Percentiles rank a stretch among this genome's conserved stretches.
Evolutionary conservation across 2,888 invertebrate species (phyloP).

Genomic region (Bembecia ichneumoniformis): DNA sequence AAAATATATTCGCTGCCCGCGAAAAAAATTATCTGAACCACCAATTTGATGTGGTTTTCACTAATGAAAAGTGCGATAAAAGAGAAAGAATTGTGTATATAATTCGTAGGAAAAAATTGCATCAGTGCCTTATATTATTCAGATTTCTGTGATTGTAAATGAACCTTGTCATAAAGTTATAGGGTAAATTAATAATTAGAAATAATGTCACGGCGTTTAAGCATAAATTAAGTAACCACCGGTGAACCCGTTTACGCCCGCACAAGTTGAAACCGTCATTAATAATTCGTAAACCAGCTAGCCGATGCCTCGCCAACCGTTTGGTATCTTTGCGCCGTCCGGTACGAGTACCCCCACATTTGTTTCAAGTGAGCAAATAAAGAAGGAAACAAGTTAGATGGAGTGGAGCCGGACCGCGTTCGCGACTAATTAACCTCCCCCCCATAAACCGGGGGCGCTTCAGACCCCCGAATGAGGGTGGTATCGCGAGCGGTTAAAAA

Average conservation of each 20-base stretch:
- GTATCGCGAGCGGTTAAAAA: conserved; percentile 24
- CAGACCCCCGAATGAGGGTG: conserved; percentile 19
- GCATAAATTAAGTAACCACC: background rate
- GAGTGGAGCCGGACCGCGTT: conserved; percentile 64
- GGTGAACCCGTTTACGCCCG: background rate
- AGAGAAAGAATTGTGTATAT: no score
- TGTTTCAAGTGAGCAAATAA: conserved; percentile 69
- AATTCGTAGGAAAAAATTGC: no score
- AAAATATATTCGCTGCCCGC: no score
- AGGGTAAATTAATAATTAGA: background rate
- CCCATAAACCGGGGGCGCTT: conserved; percentile 16
- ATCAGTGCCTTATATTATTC: no score
- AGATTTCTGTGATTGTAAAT: no score
- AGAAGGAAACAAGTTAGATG: conserved; percentile 69
- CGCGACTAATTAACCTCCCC: conserved; percentile 68
- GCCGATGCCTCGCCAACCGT: conserved; percentile 4
- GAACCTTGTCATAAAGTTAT: no score
- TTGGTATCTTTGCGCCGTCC: conserved; percentile 6
- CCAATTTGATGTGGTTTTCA: no score
- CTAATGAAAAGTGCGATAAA: no score
- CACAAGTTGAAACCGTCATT: conserved; percentile 6
- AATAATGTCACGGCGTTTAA: background rate
- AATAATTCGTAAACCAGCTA: conserved; percentile 9
- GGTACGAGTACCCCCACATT: conserved; percentile 37
- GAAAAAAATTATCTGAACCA: no score